Conservation (phyloP, 2,888 invertebrate genomes). For the Mesorhabditis spiculigera region DNA sequence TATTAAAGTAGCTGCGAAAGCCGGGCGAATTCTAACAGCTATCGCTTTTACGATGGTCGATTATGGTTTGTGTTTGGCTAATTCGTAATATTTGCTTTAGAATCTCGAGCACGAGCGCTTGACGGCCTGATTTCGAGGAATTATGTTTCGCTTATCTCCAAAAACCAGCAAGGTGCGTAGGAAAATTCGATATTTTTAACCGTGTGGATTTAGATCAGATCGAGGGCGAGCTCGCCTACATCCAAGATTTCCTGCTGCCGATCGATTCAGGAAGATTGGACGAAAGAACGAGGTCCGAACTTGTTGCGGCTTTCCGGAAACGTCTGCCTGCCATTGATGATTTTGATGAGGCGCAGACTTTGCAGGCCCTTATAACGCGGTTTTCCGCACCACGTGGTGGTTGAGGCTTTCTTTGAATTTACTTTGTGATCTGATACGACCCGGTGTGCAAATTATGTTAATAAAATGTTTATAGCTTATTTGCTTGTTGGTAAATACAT, state of each 20-base stretch:
- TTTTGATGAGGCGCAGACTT: no score
- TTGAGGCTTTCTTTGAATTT: no score
- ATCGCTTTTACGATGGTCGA: constrained; percentile 1
- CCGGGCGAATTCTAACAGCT: neutral
- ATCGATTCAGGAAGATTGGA: neutral
- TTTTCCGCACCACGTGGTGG: no score
- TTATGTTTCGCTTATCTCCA: neutral
- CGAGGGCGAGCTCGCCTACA: neutral
- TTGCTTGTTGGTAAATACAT: no score
- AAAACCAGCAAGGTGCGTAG: neutral
- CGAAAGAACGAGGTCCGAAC: neutral
- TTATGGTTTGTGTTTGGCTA: constrained; percentile 1
- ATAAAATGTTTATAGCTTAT: no score
- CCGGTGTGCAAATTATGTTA: no score
- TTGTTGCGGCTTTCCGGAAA: neutral
- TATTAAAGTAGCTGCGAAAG: neutral
- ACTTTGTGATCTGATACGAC: no score
- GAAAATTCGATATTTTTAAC: neutral
- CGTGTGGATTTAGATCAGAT: neutral
- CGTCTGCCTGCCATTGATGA: no score
- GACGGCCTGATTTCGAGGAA: neutral
- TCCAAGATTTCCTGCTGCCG: neutral
- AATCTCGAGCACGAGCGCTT: neutral
- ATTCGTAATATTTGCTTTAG: neutral
- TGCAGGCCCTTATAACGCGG: no score